Evolutionary conservation across 2,113 vertebrate species (phyloP), one percentile per base, ranked within the genome.

Genomic region (Macaca mulatta): DNA sequence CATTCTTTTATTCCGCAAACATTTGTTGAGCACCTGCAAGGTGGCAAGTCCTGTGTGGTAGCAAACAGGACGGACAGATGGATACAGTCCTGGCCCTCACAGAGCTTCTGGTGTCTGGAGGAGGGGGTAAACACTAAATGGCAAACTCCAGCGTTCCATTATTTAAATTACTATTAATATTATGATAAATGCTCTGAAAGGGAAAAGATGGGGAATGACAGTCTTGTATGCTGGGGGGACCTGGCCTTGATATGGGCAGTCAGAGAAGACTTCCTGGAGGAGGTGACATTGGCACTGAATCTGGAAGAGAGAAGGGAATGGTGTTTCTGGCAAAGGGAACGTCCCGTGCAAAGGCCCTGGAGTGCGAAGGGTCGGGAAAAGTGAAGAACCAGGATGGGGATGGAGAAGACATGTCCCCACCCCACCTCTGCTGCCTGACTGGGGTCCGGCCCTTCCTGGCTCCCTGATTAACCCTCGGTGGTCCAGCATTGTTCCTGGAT

Each of bases 341-440:
- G 20, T 88, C 38, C 13, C 14, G 32, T 57, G 45, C 64, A 74
- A 67, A 86, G 87, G 52, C n/a, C 95, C 87, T 64, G 72, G 48
- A 43, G 52, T n/a, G n/a, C 48, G 5, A n/a, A 40, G 64, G 48
- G 40, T 30, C 30, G 0, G 48, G 79, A 57, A 5, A 7, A 27
- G 7, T 12, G 25, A 40, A 38, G 14, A 45, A n/a, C 30, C 3
- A 1, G 32, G 45, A 55, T 45, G 67, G 77, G 75, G 17, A 27
- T 48, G 40, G 48, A 12, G 30, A 61, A 27, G 70, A 55, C 0
- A 55, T 0, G 12, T 8, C 22, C 2, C 55, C 1, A 14, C 27
- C 35, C 30, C 9, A 8, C 14, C 35, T 30, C 50, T n/a, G 61
- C 23, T 23, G 52, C 23, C 64, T 55, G 81, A 23, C 52, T 80